Conservation (phyloP, 2,888 invertebrate species). For the Nomada ruficornis region DNA sequence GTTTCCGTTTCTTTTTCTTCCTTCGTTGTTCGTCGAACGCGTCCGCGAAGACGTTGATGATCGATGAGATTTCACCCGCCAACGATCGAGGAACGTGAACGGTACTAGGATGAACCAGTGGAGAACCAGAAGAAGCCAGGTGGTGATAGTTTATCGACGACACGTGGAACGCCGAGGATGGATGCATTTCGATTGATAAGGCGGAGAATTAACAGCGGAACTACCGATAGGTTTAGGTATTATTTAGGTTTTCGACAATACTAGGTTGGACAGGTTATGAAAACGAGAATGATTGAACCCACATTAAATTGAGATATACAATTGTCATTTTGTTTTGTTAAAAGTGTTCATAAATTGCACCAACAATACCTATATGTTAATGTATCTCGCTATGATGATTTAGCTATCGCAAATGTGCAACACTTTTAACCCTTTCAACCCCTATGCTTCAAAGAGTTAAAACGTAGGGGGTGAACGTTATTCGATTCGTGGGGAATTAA, state of each 20-base stretch:
- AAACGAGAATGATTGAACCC: too few species aligned
- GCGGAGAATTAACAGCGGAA: slow-evolving; percentile 28
- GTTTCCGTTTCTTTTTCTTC: not conserved
- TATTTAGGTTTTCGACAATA: not conserved
- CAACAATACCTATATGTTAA: too few species aligned
- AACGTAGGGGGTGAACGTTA: too few species aligned
- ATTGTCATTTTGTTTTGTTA: too few species aligned
- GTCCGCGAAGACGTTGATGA: slow-evolving; percentile 1
- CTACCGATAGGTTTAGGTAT: not conserved
- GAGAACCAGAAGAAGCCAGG: not conserved
- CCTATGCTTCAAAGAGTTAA: too few species aligned
- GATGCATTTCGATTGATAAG: slow-evolving; percentile 25
- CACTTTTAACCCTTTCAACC: too few species aligned
- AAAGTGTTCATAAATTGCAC: too few species aligned
- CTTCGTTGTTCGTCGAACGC: slow-evolving; percentile 15
- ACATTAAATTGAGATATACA: too few species aligned
- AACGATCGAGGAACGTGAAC: not conserved
- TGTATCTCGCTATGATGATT: too few species aligned
- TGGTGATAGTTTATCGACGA: slow-evolving; percentile 38
- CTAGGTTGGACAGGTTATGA: too few species aligned
- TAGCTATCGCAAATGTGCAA: too few species aligned
- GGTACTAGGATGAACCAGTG: not conserved
- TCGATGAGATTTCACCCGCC: slow-evolving; percentile 16
- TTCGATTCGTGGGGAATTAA: too few species aligned
- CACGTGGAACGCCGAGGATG: slow-evolving; percentile 5